phyloP scores from a whole-genome alignment of 2,797 vertebrate species.

The Hirundo rustica region DNA sequence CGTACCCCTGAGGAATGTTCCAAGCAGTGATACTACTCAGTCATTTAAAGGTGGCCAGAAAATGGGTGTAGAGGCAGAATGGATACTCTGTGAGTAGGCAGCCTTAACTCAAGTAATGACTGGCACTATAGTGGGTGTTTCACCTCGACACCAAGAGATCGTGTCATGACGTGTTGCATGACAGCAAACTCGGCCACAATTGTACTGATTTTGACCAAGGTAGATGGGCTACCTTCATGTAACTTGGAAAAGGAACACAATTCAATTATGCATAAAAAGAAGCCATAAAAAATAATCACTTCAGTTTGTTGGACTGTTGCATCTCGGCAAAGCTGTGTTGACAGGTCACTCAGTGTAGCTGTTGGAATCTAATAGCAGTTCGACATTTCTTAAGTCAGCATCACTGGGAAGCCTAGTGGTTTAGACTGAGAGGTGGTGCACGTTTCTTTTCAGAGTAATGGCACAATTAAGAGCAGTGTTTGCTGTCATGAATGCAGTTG shows the following conservation, averaged over 20 bases:
- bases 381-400: fast-evolving
- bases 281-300: not conserved
- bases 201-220: not conserved
- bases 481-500: not conserved
- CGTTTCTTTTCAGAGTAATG: not conserved
- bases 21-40: not conserved
- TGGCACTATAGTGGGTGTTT: not conserved
- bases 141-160: not conserved
- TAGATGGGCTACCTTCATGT: fast-evolving
- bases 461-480: not conserved
- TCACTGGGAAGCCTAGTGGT: not conserved
- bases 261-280: not conserved
- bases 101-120: not conserved
- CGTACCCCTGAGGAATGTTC: fast-evolving
- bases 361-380: not conserved
- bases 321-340: not conserved
- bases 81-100: not conserved
- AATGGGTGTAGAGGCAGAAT: not conserved
- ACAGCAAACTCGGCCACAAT: not conserved
- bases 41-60: not conserved
- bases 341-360: not conserved
- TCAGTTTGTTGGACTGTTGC: not conserved
- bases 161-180: fast-evolving
- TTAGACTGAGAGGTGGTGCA: not conserved
- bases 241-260: not conserved